These are phyloP conservation scores for Lates japonicus DNA, from an alignment of 2,797 vertebrate species.

Conservation along the genomic window DNA sequence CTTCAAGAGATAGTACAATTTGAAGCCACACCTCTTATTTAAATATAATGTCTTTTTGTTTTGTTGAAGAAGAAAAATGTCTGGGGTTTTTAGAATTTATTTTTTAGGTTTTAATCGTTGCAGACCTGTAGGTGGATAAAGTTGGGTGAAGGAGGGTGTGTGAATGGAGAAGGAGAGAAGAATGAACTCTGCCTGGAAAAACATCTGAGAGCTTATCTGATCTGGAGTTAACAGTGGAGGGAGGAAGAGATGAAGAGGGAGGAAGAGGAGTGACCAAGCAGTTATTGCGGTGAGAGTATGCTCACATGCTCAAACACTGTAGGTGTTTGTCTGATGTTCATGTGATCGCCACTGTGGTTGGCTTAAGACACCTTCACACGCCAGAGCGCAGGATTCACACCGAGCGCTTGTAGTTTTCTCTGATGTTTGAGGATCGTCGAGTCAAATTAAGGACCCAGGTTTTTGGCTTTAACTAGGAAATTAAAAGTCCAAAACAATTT, in stretches of 20 bases:
- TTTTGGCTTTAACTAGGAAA: background rate
- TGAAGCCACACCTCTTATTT: too few relatives aligned
- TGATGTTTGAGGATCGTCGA: background rate
- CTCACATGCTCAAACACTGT: conserved; percentile 7
- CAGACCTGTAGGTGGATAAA: conserved; percentile 30
- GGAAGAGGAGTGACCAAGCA: conserved; percentile 16
- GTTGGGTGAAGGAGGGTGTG: conserved; percentile 38
- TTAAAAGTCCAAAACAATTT: background rate
- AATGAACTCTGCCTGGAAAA: background rate
- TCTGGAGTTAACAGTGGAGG: too few relatives aligned
- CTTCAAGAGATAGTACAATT: background rate
- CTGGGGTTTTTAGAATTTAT: rapidly evolving
- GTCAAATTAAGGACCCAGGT: too few relatives aligned
- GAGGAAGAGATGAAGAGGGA: too few relatives aligned
- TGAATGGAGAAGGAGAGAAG: background rate
- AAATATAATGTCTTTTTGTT: too few relatives aligned
- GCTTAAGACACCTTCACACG: conserved; percentile 1
- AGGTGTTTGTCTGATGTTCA: background rate
- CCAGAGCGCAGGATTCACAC: background rate
- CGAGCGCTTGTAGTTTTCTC: background rate
- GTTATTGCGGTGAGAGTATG: conserved; percentile 23
- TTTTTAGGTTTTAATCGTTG: conserved; percentile 22
- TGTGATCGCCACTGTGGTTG: conserved; percentile 12
- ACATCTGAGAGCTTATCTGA: conserved; percentile 12
- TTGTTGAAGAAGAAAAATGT: too few relatives aligned